phyloP scores from a whole-genome alignment of 2,797 vertebrate species.

The Coregonus ussuriensis region DNA sequence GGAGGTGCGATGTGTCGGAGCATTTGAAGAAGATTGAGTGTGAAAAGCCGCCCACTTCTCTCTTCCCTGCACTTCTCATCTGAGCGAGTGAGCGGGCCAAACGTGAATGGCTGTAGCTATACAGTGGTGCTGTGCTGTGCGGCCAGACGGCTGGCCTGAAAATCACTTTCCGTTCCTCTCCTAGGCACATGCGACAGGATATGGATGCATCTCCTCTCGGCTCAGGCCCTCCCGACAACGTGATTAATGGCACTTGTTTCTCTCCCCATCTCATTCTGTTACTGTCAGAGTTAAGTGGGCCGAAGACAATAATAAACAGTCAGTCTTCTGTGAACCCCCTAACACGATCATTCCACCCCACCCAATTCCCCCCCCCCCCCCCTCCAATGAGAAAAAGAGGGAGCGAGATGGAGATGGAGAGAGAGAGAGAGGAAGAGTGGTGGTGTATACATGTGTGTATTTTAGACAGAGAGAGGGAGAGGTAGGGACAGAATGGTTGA shows the following conservation, averaged over 20 bases:
- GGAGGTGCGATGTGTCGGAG: conserved; percentile 59
- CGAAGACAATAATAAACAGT: conserved; percentile 81
- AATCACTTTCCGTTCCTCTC: conserved; percentile 67
- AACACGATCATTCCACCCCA: conserved; percentile 70
- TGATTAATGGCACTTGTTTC: conserved; percentile 79
- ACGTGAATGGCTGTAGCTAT: neutral
- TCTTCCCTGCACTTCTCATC: conserved; percentile 45
- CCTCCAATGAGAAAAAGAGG: conserved; percentile 60
- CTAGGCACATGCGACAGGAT: conserved; percentile 63
- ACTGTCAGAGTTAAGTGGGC: conserved; percentile 82
- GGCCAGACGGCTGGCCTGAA: conserved; percentile 61
- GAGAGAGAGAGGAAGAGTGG: conserved; percentile 27
- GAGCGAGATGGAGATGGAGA: conserved; percentile 62
- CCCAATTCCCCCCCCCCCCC: conserved; percentile 28
- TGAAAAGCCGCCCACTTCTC: conserved; percentile 54
- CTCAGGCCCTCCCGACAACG: conserved; percentile 65
- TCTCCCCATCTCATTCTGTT: conserved; percentile 80
- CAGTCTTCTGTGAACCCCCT: conserved; percentile 76
- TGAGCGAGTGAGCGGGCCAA: neutral
- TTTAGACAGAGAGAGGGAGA: no score
- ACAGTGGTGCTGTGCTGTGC: conserved; percentile 43
- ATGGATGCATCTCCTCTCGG: conserved; percentile 67
- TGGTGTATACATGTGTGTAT: no score
- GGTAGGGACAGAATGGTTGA: no score
- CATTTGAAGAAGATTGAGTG: conserved; percentile 72